phyloP scores from a whole-genome alignment of 1,140 invertebrate genomes.

The Drosophila tani region DNA sequence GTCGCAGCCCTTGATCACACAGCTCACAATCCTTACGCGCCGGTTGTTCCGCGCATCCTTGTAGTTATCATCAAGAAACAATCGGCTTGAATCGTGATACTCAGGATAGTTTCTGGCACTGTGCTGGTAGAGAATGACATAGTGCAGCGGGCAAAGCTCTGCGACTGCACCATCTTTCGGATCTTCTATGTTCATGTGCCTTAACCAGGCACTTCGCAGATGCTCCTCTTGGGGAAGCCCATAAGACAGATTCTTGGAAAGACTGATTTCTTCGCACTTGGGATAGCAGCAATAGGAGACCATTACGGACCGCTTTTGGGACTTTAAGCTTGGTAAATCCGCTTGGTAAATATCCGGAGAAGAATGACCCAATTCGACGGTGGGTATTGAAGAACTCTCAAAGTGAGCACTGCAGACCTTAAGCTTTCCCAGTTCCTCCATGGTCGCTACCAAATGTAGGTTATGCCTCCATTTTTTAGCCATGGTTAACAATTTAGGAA shows the following conservation, averaged over 20 bases:
- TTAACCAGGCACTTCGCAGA: conserved; percentile 44
- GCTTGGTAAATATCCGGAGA: conserved; percentile 35
- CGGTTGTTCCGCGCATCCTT: conserved; percentile 37
- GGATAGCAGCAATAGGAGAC: conserved; percentile 52
- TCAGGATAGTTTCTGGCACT: conserved; percentile 40
- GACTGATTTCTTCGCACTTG: conserved; percentile 41
- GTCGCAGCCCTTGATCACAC: conserved; percentile 50
- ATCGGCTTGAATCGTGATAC: conserved; percentile 20
- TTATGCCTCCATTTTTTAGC: conserved; percentile 68
- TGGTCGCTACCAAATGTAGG: conserved; percentile 30
- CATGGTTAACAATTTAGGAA: conserved; percentile 45
- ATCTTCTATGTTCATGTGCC: conserved; percentile 36
- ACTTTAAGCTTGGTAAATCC: conserved; percentile 3
- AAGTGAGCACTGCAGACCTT: conserved; percentile 62
- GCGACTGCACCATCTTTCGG: background rate
- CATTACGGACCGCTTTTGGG: background rate
- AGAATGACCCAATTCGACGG: conserved; percentile 62
- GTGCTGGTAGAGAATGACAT: conserved; percentile 52
- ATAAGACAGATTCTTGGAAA: conserved; percentile 35
- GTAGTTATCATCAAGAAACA: conserved; percentile 40
- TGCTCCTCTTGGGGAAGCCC: conserved; percentile 27
- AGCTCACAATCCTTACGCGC: conserved; percentile 47
- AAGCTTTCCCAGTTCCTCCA: conserved; percentile 27
- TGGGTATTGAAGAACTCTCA: conserved; percentile 62
- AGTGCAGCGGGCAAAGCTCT: conserved; percentile 57